Evolutionary conservation across 2,888 invertebrate species (phyloP), one percentile per base, ranked within the genome.

Genomic region (Sycophila texana): DNA sequence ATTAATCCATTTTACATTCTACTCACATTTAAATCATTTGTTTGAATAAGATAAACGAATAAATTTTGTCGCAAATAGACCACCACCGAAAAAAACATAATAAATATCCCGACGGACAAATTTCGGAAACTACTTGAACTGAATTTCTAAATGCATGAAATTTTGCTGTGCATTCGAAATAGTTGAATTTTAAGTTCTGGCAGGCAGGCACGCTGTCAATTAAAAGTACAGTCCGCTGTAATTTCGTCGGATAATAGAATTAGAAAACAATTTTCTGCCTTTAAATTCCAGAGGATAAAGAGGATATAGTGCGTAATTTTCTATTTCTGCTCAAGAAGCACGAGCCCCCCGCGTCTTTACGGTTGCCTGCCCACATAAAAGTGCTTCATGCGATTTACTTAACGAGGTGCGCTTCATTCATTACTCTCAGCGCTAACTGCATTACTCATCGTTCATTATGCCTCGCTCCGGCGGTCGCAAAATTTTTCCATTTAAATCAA

Each of bases 181-280:
- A 39, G 10, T 39, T 39, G 1, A 39, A 39, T 39, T 39, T 39
- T 10, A 5, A 39, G 39, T 22, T 22, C 12, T 47, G 0, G 22
- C 18, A 1, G 18, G 13, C n/a, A 14, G 49, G 4, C 1, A 58
- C 22, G n/a, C 51, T 10, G 20, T 14, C 16, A 18, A 14, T n/a
- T 26, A 67, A 66, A 47, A 47, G 47, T n/a, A 49, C 10, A 5
- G 55, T 14, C 12, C 20, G 58, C n/a, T n/a, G 60, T 14, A 74
- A 74, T 65, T 65, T n/a, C 18, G 10, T 10, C 20, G 65, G 20
- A 1, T 10, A 72, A 80, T 73, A 63, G 60, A 80, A 76, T 80
- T 76, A 80, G 61, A 63, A 80, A 80, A 80, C 63, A 76, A 80
- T 80, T 80, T 73, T 47, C 76, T 53, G 55, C 63, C 55, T 76